These are phyloP conservation scores for Timema podura DNA, from an alignment of 2,888 invertebrate species.

Conservation along the genomic window DNA sequence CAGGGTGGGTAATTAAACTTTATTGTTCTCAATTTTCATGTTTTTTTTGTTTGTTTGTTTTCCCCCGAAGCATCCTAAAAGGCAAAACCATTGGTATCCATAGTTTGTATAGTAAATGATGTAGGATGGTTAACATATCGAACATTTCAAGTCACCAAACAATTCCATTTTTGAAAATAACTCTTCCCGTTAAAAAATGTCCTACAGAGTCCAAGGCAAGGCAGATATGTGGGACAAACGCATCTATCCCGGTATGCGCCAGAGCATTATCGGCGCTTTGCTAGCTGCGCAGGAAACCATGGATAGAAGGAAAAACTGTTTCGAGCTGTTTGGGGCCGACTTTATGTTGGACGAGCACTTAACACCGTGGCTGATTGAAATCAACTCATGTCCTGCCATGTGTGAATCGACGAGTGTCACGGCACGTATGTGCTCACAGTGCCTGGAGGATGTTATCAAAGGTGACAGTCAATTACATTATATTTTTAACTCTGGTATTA, in stretches of 20 bases:
- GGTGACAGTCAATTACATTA: conserved; percentile 48
- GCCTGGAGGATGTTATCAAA: conserved; percentile 81
- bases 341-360: conserved; percentile 84
- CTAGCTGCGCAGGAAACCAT: conserved; percentile 72
- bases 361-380: conserved; percentile 87
- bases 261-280: conserved; percentile 75
- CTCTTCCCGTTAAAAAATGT: not conserved
- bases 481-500: not conserved
- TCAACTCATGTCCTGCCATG: conserved; percentile 86
- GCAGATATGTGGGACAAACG: conserved; percentile 65
- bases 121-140: no score
- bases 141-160: no score
- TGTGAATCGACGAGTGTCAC: conserved; percentile 82
- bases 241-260: conserved; percentile 82
- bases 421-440: conserved; percentile 72
- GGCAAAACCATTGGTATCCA: no score
- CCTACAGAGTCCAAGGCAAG: conserved; percentile 63
- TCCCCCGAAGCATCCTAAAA: no score
- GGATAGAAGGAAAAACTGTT: conserved; percentile 65
- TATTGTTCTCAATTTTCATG: no score
- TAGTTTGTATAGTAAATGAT: no score
- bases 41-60: no score
- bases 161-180: no score
- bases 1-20: no score
- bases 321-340: conserved; percentile 90